phyloP scores from a whole-genome alignment of 2,888 invertebrate species.

The Eulithis prunata region DNA sequence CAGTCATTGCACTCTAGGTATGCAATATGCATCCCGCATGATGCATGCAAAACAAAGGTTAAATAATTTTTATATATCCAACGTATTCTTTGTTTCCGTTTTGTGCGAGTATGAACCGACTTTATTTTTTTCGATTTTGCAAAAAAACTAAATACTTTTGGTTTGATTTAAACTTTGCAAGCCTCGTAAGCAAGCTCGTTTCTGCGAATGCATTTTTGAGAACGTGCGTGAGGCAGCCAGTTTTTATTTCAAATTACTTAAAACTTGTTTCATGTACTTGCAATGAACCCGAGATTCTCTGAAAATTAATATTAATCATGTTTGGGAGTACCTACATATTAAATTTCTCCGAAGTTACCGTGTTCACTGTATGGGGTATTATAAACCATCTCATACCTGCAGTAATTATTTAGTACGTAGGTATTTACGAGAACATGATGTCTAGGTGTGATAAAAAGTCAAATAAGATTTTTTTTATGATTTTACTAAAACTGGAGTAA shows the following conservation, averaged over 20 bases:
- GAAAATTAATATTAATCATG: slow-evolving; percentile 35
- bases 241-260: slow-evolving; percentile 38
- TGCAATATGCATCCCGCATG: slow-evolving; percentile 24
- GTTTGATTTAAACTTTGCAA: slow-evolving; percentile 11
- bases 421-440: background rate
- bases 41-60: slow-evolving; percentile 22
- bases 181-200: slow-evolving; percentile 37
- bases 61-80: slow-evolving; percentile 1
- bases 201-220: slow-evolving; percentile 47
- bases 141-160: background rate
- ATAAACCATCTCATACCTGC: too few species aligned
- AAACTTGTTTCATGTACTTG: slow-evolving; percentile 26
- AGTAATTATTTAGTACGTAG: background rate
- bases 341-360: slow-evolving; percentile 9
- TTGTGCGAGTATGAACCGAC: background rate
- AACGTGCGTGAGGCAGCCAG: slow-evolving; percentile 15
- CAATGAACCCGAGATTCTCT: slow-evolving; percentile 25
- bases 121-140: background rate
- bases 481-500: slow-evolving; percentile 1
- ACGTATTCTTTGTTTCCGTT: slow-evolving; percentile 22
- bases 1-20: slow-evolving; percentile 14
- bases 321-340: slow-evolving; percentile 5
- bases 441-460: slow-evolving; percentile 1
- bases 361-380: background rate
- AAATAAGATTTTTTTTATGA: slow-evolving; percentile 12